phyloP scores from a whole-genome alignment of 1,140 invertebrate species.

The Pomacea maculata region DNA sequence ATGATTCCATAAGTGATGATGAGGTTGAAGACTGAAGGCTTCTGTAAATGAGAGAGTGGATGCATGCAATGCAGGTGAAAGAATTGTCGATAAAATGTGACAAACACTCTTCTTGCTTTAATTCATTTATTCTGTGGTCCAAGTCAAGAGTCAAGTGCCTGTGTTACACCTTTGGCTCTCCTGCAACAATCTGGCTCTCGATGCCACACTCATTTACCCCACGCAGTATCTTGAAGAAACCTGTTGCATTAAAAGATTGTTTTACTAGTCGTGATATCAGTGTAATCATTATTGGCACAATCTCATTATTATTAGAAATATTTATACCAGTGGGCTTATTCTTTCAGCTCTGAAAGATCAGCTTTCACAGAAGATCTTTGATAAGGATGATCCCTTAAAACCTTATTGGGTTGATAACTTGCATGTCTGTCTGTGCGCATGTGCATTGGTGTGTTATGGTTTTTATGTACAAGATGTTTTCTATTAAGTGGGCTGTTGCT shows the following conservation, averaged over 20 bases:
- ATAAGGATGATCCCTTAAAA: not conserved
- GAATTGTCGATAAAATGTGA: not conserved
- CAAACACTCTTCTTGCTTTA: not conserved
- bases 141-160: not conserved
- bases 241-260: slow-evolving; percentile 65
- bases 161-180: slow-evolving; percentile 72
- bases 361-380: not conserved
- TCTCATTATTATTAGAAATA: not conserved
- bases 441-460: not conserved
- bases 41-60: not conserved
- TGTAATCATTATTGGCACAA: not conserved
- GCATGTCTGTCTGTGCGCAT: slow-evolving; percentile 2
- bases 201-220: slow-evolving; percentile 90
- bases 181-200: slow-evolving; percentile 81
- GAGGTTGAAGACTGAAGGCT: slow-evolving; percentile 24
- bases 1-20: slow-evolving; percentile 39
- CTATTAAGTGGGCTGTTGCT: not conserved
- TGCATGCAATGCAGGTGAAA: not conserved
- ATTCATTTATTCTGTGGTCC: not conserved
- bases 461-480: not conserved
- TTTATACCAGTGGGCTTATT: not conserved
- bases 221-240: slow-evolving; percentile 87
- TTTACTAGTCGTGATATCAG: not conserved
- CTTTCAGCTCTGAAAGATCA: not conserved
- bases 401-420: not conserved